These are phyloP conservation scores for Hepsetus odoe DNA, from an alignment of 2,113 vertebrate genomes.

Conservation along the genomic window DNA sequence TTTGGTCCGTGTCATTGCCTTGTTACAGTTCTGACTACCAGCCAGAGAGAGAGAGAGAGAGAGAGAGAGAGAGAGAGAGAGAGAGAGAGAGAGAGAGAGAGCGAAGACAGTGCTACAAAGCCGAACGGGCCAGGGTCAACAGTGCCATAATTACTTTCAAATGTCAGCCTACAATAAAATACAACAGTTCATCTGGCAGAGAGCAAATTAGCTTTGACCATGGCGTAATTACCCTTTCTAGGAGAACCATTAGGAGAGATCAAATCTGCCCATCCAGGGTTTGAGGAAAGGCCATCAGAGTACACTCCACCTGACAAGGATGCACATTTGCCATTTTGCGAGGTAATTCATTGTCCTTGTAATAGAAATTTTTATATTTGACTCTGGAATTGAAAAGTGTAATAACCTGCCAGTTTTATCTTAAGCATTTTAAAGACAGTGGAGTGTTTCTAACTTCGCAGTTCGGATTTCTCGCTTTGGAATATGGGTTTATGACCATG, in stretches of 20 bases:
- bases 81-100: conserved; percentile 82
- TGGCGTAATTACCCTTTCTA: conserved; percentile 99
- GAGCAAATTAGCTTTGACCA: conserved; percentile 99
- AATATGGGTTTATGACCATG: background rate
- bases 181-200: conserved; percentile 99
- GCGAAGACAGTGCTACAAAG: conserved; percentile 95
- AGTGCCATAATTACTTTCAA: conserved; percentile 99
- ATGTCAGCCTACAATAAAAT: conserved; percentile 99
- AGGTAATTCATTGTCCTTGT: conserved; percentile 99
- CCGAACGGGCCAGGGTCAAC: conserved; percentile 99
- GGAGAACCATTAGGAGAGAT: conserved; percentile 99
- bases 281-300: conserved; percentile 99
- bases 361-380: conserved; percentile 99
- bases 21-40: conserved; percentile 98
- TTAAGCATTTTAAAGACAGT: conserved; percentile 87
- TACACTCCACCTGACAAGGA: conserved; percentile 99
- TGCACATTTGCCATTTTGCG: conserved; percentile 99
- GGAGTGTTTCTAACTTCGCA: conserved; percentile 15
- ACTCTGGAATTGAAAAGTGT: conserved; percentile 98
- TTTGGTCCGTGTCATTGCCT: conserved; percentile 99
- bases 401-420: conserved; percentile 97
- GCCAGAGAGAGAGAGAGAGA: conserved; percentile 73
- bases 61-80: conserved; percentile 65
- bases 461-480: background rate
- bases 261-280: conserved; percentile 99